Evolutionary conservation across 2,888 invertebrate genomes (phyloP).

Genomic region (Nebria brevicollis): DNA sequence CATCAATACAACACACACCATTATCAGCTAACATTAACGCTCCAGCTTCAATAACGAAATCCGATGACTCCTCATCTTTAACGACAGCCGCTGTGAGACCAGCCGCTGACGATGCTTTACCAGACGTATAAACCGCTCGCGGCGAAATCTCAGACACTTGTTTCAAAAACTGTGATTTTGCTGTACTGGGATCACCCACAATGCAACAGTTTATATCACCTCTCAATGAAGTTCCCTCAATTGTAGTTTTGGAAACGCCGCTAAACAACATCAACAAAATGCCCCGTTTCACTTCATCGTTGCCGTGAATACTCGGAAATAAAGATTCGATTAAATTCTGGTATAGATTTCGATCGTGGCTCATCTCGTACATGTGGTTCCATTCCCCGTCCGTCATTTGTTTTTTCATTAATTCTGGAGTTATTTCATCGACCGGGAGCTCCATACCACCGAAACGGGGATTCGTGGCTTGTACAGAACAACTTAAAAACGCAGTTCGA

Average conservation of each 20-base stretch:
- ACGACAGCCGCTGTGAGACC: constrained; percentile 99
- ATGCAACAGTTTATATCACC: constrained; percentile 98
- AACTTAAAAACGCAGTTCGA: constrained; percentile 93
- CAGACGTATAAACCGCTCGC: constrained; percentile 97
- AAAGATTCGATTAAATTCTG: constrained; percentile 89
- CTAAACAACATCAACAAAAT: constrained; percentile 92
- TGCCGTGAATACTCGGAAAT: constrained; percentile 97
- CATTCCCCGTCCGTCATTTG: constrained; percentile 95
- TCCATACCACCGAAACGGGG: constrained; percentile 89
- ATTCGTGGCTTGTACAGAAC: constrained; percentile 88
- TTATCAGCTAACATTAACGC: constrained; percentile 99
- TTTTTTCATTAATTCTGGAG: constrained; percentile 90
- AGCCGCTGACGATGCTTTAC: constrained; percentile 97
- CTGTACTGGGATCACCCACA: constrained; percentile 98
- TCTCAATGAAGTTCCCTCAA: constrained; percentile 90
- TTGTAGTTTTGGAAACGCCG: constrained; percentile 94
- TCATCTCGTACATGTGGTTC: constrained; percentile 97
- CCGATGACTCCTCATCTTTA: constrained; percentile 95
- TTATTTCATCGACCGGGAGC: constrained; percentile 82
- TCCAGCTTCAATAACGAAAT: constrained; percentile 99
- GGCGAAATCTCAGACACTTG: constrained; percentile 94
- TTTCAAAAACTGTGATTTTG: constrained; percentile 96
- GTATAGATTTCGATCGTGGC: constrained; percentile 90
- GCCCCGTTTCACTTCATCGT: constrained; percentile 94
- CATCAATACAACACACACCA: constrained; percentile 98